Evolutionary conservation across 2,888 invertebrate genomes (phyloP).

Genomic region (Cantharis flavilabris): DNA sequence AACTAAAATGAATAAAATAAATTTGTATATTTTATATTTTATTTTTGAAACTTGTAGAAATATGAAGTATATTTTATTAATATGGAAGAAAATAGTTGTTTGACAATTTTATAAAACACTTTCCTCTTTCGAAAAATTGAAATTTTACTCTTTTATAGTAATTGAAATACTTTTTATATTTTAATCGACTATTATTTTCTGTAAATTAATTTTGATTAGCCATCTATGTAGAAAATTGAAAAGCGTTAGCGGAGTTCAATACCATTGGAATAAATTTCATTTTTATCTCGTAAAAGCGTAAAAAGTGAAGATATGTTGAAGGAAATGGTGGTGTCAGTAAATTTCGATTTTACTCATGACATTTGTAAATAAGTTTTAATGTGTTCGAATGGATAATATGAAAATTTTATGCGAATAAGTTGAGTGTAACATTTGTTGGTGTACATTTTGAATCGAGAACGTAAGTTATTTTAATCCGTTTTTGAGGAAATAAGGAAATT

Average conservation of each 20-base stretch:
- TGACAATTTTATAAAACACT: too few species aligned
- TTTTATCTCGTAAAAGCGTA: neutral
- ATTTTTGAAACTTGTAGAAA: too few species aligned
- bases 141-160: too few species aligned
- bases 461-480: neutral
- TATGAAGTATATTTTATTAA: too few species aligned
- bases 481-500: neutral
- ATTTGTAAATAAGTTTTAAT: neutral
- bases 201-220: neutral
- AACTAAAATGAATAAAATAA: too few species aligned
- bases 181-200: too few species aligned
- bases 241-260: neutral
- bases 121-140: too few species aligned
- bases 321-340: conserved; percentile 18
- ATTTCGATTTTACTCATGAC: neutral
- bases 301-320: conserved; percentile 5
- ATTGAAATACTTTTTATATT: too few species aligned
- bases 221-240: neutral
- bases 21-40: too few species aligned
- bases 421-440: neutral
- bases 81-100: too few species aligned
- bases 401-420: neutral
- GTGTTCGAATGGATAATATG: neutral
- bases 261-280: neutral
- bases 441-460: neutral